These are phyloP conservation scores for Drosophila melanosoma DNA, from an alignment of 2,888 invertebrate genomes.

Conservation along the genomic window DNA sequence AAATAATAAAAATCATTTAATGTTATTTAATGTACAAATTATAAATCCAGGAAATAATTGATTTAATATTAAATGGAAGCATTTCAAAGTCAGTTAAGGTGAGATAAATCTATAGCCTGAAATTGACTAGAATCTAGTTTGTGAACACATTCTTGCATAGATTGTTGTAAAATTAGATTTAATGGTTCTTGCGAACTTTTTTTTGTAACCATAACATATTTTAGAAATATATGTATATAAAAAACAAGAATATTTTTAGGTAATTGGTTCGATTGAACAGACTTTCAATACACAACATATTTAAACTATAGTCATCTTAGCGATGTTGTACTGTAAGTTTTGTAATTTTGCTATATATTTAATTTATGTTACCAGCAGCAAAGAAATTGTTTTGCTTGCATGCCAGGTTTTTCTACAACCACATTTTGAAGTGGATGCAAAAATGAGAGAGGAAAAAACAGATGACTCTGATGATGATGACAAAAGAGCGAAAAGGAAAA, in stretches of 20 bases:
- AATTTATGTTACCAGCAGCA: constrained; percentile 43
- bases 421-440: constrained; percentile 18
- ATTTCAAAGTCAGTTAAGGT: not conserved
- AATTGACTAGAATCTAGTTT: not conserved
- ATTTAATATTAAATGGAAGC: not conserved
- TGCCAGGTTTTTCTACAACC: constrained; percentile 15
- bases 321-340: constrained; percentile 20
- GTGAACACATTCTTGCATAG: not conserved
- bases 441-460: constrained; percentile 27
- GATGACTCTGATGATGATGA: constrained; percentile 40
- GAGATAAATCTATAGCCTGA: not conserved
- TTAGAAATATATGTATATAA: too few species aligned
- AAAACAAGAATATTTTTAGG: not conserved
- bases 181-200: not conserved
- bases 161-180: rapidly evolving
- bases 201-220: not conserved
- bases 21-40: too few species aligned
- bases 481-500: constrained; percentile 22
- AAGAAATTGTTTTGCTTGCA: constrained; percentile 21
- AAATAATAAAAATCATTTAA: not conserved
- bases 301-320: not conserved
- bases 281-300: not conserved
- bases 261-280: not conserved
- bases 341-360: constrained; percentile 22
- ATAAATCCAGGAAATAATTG: not conserved